Base-by-base conservation (phyloP, 1,140 invertebrate genomes). In the Diabrotica undecimpunctata region DNA sequence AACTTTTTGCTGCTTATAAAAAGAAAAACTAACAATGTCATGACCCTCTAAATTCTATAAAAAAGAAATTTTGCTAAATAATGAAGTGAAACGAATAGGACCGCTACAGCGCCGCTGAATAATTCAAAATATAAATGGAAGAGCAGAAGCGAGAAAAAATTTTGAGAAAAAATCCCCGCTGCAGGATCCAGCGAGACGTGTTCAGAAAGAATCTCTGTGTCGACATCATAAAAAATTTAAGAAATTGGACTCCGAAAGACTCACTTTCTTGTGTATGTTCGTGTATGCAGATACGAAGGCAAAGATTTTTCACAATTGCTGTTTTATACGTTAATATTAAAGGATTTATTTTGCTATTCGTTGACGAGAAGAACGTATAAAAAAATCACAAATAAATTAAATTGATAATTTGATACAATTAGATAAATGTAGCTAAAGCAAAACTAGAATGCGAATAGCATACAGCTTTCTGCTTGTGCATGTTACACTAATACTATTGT, bases 21-120 rank as follows among this genome's bases (percentile, higher is more conserved):
- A n/a, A 46, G 8, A 46, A 46, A 46, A 46, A 46, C 41, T 46
- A 46, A 46, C 41, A n/a, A 10, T 46, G 41, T 46, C 41, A 46
- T 46, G 41, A 46, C 41, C 41, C 41, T 46, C n/a, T 46, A 46
- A 46, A 46, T 46, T 46, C 41, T 46, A 46, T 46, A 8, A 46
- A 46, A 46, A 46, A 46, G n/a, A 46, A n/a, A n/a, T 46, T 46
- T 46, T 46, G n/a, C 25, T 46, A 46, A 46, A 46, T 46, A 46
- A 46, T 8, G 8, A n/a, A 46, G 41, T 10, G n/a, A 46, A 46
- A 46, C 41, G n/a, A 46, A 46, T 46, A 46, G 41, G 3, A 46
- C 8, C 41, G n/a, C 41, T 46, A n/a, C 41, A 46, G 25, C 25
- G 25, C 25, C 41, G 8, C 41, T 46, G n/a, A 46, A 46, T 46